Conservation (phyloP, 2,113 vertebrate species). For the Sterna hirundo region DNA sequence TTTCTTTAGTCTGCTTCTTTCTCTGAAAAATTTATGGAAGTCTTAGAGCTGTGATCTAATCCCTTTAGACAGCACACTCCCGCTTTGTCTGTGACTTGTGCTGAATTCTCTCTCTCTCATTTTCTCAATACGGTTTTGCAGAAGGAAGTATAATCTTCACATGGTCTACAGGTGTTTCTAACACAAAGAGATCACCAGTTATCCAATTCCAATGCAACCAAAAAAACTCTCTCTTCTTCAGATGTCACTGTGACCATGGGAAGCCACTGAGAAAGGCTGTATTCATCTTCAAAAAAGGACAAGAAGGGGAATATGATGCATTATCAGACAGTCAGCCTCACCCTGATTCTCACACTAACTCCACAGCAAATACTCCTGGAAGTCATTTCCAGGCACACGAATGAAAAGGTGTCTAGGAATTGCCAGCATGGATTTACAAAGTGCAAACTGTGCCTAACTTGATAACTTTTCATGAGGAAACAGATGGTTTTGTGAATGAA, state of each 20-base stretch:
- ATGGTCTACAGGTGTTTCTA: neutral
- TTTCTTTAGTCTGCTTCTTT: neutral
- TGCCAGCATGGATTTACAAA: neutral
- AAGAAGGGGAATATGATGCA: neutral
- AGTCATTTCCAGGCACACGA: neutral
- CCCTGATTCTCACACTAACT: neutral
- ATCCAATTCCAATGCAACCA: neutral
- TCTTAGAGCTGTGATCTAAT: neutral
- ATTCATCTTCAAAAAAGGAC: neutral
- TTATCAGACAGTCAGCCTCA: neutral
- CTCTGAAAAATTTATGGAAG: neutral
- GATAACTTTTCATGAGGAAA: neutral
- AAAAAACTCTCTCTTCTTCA: neutral
- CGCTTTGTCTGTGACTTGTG: neutral
- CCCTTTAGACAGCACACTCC: rapidly evolving
- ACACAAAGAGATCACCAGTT: neutral
- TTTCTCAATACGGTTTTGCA: neutral
- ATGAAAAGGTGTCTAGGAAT: neutral
- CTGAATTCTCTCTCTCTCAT: neutral
- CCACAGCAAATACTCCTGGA: neutral
- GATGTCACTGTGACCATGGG: neutral
- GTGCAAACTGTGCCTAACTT: neutral
- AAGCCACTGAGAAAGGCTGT: neutral
- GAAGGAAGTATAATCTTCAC: neutral
- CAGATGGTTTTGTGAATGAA: neutral